Evolutionary conservation across 2,797 vertebrate species (phyloP), one percentile per base, ranked within the genome.

Genomic region (Columba guinea): DNA sequence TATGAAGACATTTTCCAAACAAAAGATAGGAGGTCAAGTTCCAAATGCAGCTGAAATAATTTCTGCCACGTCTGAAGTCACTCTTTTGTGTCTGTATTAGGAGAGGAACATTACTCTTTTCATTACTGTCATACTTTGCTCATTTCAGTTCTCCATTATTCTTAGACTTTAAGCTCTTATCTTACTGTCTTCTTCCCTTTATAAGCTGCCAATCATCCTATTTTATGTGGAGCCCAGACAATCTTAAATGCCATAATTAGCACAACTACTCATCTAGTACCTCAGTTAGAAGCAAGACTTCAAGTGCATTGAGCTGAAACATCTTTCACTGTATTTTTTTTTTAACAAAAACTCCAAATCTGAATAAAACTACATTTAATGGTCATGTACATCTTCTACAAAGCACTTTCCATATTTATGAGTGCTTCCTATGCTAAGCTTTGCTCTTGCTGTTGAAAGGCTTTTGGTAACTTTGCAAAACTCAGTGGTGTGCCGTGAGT

Each of bases 1-100:
- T 19, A 75, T 15, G 10, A 93, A 95, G 81, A 89, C 13, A 84
- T 89, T 93, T 78, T 87, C 63, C 67, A 92, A 86, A 89, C 53
- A 84, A 86, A 94, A 85, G 60, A 56, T 46, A 62, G 3, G 34
- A 81, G 22, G 21, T 24, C 63, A 59, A 78, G 17, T 62, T 94
- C 87, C 53, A 16, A 93, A 82, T 23, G 56, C 63, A 93, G 51
- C 23, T 84, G 68, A 58, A 87, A 76, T 95, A 23, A 84, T 92
- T 94, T 84, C 89, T 87, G 55, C 63, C 20, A 65, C 37, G 44
- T 44, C 30, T 53, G 23, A 84, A 85, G 53, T 81, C 35, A 16
- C 41, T 75, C 86, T 78, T 94, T 86, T 78, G 9, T 81, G 51
- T 48, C 34, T 75, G 28, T 53, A 18, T 78, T 73, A 81, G 62